Percentiles rank a stretch among this genome's conserved stretches.
Conservation (phyloP, 2,113 vertebrate species). For the Cavia porcellus region DNA sequence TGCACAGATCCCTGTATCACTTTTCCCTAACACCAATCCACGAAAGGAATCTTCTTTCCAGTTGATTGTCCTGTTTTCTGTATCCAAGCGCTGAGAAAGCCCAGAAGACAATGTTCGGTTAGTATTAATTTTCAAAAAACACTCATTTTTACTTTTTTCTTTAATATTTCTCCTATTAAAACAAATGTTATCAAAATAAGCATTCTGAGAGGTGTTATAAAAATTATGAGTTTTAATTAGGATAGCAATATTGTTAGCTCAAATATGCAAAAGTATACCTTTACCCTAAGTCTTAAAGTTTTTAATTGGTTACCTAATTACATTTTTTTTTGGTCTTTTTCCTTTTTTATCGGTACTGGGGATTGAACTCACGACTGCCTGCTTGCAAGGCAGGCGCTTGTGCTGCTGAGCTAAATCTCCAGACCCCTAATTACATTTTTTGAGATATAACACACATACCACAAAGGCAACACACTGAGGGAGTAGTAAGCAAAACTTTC, state of each 20-base stretch:
- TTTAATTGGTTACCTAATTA: conserved; percentile 15
- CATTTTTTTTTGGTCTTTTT: conserved; percentile 14
- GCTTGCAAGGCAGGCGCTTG: too few relatives aligned
- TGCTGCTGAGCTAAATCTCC: too few relatives aligned
- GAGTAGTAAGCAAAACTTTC: too few relatives aligned
- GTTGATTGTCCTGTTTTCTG: not conserved
- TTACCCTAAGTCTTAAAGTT: not conserved
- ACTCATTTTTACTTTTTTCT: not conserved
- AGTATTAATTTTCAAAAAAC: not conserved
- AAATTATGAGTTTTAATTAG: not conserved
- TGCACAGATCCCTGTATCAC: fast-evolving
- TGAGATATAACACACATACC: not conserved
- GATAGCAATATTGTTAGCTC: not conserved
- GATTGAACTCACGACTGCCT: too few relatives aligned
- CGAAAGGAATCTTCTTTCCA: not conserved
- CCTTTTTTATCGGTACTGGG: too few relatives aligned
- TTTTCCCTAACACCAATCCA: not conserved
- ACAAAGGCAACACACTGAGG: too few relatives aligned
- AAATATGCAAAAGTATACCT: not conserved
- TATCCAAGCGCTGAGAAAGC: not conserved
- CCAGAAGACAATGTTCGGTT: not conserved
- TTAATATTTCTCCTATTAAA: not conserved
- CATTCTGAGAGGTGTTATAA: not conserved
- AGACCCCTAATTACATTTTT: conserved; percentile 28
- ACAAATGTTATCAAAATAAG: conserved; percentile 1